Percentiles rank a stretch among this genome's conserved stretches.
Evolutionary conservation across 2,797 vertebrate genomes (phyloP).

Genomic region (Muscicapa striata): DNA sequence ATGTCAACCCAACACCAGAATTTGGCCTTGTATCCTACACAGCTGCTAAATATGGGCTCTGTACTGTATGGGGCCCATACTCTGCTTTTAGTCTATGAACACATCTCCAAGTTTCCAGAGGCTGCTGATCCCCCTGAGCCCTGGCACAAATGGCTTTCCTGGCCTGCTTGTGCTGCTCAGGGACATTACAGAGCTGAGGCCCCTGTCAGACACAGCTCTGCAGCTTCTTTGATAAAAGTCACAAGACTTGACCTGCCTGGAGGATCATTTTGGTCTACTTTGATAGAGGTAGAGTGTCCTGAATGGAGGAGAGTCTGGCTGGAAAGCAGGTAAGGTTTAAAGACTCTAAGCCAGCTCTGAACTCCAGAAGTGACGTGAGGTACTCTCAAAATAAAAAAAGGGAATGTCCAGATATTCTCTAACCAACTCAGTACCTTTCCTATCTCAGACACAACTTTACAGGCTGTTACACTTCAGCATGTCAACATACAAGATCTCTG

Average conservation of each 20-base stretch:
- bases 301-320: background rate
- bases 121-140: background rate
- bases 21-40: background rate
- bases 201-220: background rate
- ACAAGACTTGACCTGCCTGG: background rate
- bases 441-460: background rate
- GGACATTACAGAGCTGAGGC: background rate
- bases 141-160: background rate
- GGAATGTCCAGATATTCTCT: background rate
- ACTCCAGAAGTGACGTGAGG: background rate
- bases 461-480: background rate
- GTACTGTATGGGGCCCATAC: background rate
- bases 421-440: background rate
- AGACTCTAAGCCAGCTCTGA: slow-evolving; percentile 25
- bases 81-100: background rate
- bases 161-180: background rate
- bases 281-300: slow-evolving; percentile 13
- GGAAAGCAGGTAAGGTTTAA: slow-evolving; percentile 34
- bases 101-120: slow-evolving; percentile 3
- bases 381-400: background rate
- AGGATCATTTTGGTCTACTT: slow-evolving; percentile 28
- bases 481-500: background rate
- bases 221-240: background rate
- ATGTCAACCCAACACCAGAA: background rate
- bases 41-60: background rate